Evolutionary conservation across 2,888 invertebrate genomes (phyloP), one percentile per base, ranked within the genome.

Genomic region (Conus canariensis): DNA sequence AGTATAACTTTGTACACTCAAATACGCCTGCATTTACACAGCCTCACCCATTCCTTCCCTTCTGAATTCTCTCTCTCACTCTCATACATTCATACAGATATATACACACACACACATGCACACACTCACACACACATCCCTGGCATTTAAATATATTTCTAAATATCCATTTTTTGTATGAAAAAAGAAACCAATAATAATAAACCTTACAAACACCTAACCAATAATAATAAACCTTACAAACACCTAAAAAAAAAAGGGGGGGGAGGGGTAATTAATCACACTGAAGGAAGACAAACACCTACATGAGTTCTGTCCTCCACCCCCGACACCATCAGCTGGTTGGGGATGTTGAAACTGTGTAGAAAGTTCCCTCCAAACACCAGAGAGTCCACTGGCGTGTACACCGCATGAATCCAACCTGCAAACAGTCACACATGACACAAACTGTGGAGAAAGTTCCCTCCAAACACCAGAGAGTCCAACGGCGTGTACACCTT

Each of bases 331-430:
- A 99, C 98, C 96, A 98, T 98, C 88, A 99, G 97, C 95, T 99
- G 99, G 95, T 99, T 99, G 92, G 98, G 98, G 93, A 99, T 99
- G 25, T 99, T 98, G 95, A 98, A 99, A 93, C 98, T 98, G 96
- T 99, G 99, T 88, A 99, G 97, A 96, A 99, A 99, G 96, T 99
- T 99, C 0, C 99, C 99, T 7, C 99, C 99, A 96, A 99, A 99
- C 7, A 99, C 99, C 10, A 99, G 97, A 0, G 99, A 99, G 96
- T 99, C 99, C 91, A 98, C 97, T 2, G 99, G 99, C 0, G 99
- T 99, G 96, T 98, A 99, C 6, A 99, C 99, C 0, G 99, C 99
- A 97, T 99, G 99, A 92, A 99, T 99, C 99, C 99, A 99, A 0
- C 99, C 97, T 97, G 91, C 16, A 93, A 90, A 82, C 83, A 85